These are phyloP conservation scores for Pipistrellus pipistrellus DNA, from an alignment of 2,797 vertebrate genomes.

Conservation along the genomic window DNA sequence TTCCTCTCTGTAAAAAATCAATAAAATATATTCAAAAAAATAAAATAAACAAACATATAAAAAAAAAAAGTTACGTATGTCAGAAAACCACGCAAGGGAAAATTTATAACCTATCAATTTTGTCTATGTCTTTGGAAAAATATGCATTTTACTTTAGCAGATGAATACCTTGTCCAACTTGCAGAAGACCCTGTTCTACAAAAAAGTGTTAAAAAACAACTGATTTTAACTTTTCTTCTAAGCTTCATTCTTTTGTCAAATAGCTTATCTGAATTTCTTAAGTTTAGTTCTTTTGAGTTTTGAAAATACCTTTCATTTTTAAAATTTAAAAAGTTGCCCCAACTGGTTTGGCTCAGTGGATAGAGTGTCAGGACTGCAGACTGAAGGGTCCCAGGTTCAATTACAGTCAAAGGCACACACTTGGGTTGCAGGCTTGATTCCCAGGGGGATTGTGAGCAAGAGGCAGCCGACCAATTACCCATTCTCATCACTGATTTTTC, in stretches of 20 bases:
- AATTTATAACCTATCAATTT: not conserved
- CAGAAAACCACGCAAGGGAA: not conserved
- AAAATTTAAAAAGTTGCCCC: not conserved
- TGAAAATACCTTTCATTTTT: constrained; percentile 27
- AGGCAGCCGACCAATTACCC: too few relatives aligned
- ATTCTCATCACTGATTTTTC: too few relatives aligned
- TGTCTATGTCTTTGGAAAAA: not conserved
- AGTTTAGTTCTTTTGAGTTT: constrained; percentile 16
- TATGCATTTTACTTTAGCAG: not conserved
- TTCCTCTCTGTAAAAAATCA: too few relatives aligned
- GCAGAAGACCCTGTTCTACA: not conserved
- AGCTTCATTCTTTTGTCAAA: constrained; percentile 10
- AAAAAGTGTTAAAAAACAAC: constrained; percentile 2
- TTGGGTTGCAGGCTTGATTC: too few relatives aligned
- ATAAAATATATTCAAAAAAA: too few relatives aligned
- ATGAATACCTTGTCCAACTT: not conserved
- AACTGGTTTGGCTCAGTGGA: too few relatives aligned
- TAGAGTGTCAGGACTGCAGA: too few relatives aligned
- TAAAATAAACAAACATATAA: too few relatives aligned
- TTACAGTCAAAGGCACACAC: too few relatives aligned
- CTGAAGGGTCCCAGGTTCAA: too few relatives aligned
- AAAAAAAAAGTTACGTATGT: not conserved
- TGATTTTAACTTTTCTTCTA: constrained; percentile 20
- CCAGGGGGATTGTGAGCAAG: too few relatives aligned
- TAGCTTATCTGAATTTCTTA: not conserved